Conservation (phyloP, 1,140 invertebrate genomes). For the Pollicipes pollicipes region DNA sequence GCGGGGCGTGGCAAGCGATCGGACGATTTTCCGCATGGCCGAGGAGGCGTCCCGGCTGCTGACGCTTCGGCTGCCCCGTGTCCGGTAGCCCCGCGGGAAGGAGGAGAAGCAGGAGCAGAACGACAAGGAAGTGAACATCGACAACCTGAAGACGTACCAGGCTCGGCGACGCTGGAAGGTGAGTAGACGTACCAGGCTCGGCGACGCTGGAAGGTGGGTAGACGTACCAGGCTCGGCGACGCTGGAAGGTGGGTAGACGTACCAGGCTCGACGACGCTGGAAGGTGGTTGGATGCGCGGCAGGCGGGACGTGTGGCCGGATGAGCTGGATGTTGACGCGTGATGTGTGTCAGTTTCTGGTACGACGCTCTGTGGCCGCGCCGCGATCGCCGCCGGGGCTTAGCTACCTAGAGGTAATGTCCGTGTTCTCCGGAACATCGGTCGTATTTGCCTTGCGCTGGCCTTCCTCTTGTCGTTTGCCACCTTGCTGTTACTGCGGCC, state of each 20-base stretch:
- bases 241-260: constrained; percentile 35
- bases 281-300: too few relatives aligned
- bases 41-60: constrained; percentile 26
- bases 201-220: constrained; percentile 33
- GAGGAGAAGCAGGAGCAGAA: constrained; percentile 23
- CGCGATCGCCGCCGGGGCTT: too few relatives aligned
- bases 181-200: constrained; percentile 30
- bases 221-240: constrained; percentile 29
- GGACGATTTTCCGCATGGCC: constrained; percentile 7
- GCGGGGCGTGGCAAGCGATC: too few relatives aligned
- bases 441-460: too few relatives aligned
- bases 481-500: too few relatives aligned
- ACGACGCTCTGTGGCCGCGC: too few relatives aligned
- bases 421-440: too few relatives aligned
- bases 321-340: too few relatives aligned
- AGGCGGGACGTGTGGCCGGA: too few relatives aligned
- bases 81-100: constrained; percentile 25
- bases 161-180: constrained; percentile 34
- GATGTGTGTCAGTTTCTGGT: too few relatives aligned
- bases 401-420: too few relatives aligned
- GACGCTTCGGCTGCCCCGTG: constrained; percentile 26
- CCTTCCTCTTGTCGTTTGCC: too few relatives aligned
- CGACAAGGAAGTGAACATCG: constrained; percentile 29
- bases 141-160: constrained; percentile 32
- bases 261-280: constrained; percentile 32